Evolutionary conservation across 2,113 vertebrate species (phyloP).

Genomic region (Thamnaconus septentrionalis): DNA sequence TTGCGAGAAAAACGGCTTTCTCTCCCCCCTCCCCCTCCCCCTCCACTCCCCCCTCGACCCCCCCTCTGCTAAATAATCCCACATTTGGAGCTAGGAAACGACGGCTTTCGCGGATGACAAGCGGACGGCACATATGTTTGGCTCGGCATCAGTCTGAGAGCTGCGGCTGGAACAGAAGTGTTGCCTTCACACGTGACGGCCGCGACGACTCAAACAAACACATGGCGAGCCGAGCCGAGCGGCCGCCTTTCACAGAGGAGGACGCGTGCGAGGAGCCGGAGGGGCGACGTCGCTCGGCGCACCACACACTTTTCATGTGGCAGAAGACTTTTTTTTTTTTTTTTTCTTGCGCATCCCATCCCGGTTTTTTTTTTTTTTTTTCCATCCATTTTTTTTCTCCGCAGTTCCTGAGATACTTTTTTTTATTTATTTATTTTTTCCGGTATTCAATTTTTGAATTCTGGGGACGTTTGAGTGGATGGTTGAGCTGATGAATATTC

Average conservation of each 20-base stretch:
- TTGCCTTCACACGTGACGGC: constrained; percentile 8
- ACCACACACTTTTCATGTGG: not conserved
- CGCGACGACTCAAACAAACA: constrained; percentile 21
- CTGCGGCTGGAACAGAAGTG: constrained; percentile 23
- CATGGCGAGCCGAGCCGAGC: not conserved
- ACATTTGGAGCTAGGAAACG: constrained; percentile 39
- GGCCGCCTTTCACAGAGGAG: too few species aligned
- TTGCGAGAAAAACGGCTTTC: too few species aligned
- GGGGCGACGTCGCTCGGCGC: not conserved
- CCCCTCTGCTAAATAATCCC: constrained; percentile 24
- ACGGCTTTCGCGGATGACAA: constrained; percentile 27
- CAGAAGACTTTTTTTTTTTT: too few species aligned
- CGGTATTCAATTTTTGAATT: not conserved
- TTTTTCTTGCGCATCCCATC: too few species aligned
- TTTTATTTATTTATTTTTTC: too few species aligned
- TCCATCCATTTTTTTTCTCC: too few species aligned
- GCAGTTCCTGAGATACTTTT: too few species aligned
- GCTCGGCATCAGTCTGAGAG: constrained; percentile 31
- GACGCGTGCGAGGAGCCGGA: not conserved
- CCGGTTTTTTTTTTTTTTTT: too few species aligned
- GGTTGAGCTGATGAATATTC: constrained; percentile 51
- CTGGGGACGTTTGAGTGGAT: constrained; percentile 19
- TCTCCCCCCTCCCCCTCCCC: too few species aligned
- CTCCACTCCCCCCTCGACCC: too few species aligned
- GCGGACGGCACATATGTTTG: constrained; percentile 45